phyloP scores from a whole-genome alignment of 2,888 invertebrate species.

The Drosophila atripex region DNA sequence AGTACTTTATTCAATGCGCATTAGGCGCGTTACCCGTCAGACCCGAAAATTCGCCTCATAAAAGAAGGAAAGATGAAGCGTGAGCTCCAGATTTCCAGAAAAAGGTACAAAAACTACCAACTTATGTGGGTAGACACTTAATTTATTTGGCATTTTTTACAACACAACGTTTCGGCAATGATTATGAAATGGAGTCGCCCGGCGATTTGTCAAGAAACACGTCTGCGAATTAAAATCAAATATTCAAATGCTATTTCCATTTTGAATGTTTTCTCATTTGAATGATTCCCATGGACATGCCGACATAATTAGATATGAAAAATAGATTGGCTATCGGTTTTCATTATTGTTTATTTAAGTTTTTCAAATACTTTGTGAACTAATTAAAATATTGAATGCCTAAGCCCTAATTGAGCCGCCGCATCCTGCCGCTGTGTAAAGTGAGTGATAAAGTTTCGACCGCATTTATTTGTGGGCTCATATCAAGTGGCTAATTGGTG shows the following conservation, averaged over 20 bases:
- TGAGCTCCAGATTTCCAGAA: slow-evolving; percentile 12
- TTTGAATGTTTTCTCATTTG: neutral
- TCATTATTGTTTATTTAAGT: slow-evolving; percentile 35
- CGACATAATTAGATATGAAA: slow-evolving; percentile 7
- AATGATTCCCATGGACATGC: neutral
- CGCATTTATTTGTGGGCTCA: slow-evolving; percentile 16
- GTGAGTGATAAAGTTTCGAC: slow-evolving; percentile 8
- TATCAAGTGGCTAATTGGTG: slow-evolving; percentile 62
- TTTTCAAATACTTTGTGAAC: slow-evolving; percentile 31
- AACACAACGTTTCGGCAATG: slow-evolving; percentile 18
- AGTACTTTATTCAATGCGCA: slow-evolving; percentile 78
- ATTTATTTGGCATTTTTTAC: slow-evolving; percentile 67
- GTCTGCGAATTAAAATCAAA: slow-evolving; percentile 4
- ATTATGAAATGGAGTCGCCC: slow-evolving; percentile 14
- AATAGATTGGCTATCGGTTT: slow-evolving; percentile 25
- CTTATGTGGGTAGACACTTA: slow-evolving; percentile 67
- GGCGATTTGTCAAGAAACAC: slow-evolving; percentile 21
- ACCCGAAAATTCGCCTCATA: slow-evolving; percentile 14
- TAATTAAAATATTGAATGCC: slow-evolving; percentile 39
- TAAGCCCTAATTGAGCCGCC: slow-evolving; percentile 22
- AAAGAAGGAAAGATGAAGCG: slow-evolving; percentile 30
- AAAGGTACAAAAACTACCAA: slow-evolving; percentile 59
- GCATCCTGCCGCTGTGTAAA: neutral
- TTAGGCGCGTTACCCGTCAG: slow-evolving; percentile 53
- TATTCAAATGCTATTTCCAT: slow-evolving; percentile 12